Evolutionary conservation across 2,888 invertebrate genomes (phyloP), one percentile per base, ranked within the genome.

Genomic region (Pomacea canaliculata): DNA sequence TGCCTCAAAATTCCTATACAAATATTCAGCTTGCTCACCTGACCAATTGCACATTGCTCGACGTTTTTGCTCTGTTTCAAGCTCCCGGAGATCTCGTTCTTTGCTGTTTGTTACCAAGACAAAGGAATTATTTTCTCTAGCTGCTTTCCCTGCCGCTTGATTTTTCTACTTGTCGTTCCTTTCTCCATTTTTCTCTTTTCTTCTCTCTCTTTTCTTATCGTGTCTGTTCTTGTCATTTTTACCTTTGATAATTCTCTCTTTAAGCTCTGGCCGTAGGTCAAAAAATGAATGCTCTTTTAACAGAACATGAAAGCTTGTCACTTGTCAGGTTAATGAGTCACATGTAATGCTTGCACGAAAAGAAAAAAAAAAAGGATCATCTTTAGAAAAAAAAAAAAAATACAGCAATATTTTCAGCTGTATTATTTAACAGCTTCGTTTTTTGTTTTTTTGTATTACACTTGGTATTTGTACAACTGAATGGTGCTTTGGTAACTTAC

Each of bases 191-290:
- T 90, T 90, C 83, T 89, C 90, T 72, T 83, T 78, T 71, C 98
- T 93, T 77, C 97, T 92, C 83, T 96, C 96, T 71, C 97, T 93
- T 83, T 97, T 96, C 91, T 94, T 96, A 87, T 98, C 98, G 0
- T 97, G 96, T 74, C 93, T 92, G 0, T 94, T 94, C 79, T 95
- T 93, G 91, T 99, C 99, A 18, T 94, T 93, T 91, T 94, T 94
- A 48, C 95, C 95, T 82, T 93, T 92, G 76, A 93, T 73, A 69
- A n/a, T n/a, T n/a, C n/a, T 93, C 92, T n/a, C 92, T 87, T 83
- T 89, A 85, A 65, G 82, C 74, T 83, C 90, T 90, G 23, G 85
- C 88, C 90, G n/a, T 91, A 76, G 5, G 1, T 7, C 3, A 51
- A 51, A 16, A 2, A 51, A 37, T 37, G 37, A 37, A 37, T 37